Percentiles rank a stretch among this genome's conserved stretches.
phyloP scores from a whole-genome alignment of 2,797 vertebrate genomes.

The Pogonophryne albipinna region DNA sequence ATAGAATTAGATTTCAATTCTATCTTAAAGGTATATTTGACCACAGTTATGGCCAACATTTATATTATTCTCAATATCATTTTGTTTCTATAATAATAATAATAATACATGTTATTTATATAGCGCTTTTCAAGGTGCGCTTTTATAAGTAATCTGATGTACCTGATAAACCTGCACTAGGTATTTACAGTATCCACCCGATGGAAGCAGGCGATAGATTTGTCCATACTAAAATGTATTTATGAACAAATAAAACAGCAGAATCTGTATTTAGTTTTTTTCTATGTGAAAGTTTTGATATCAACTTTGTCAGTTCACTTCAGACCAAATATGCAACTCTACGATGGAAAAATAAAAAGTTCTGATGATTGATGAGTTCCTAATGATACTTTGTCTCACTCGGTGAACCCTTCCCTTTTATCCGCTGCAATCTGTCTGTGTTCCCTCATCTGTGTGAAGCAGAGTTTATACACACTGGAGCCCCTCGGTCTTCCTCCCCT shows the following conservation, averaged over 20 bases:
- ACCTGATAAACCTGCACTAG: too few relatives aligned
- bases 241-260: background rate
- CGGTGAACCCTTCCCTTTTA: background rate
- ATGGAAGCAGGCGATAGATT: background rate
- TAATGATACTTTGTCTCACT: constrained; percentile 13
- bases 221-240: too few relatives aligned
- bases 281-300: background rate
- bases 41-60: background rate
- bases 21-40: background rate
- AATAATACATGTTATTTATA: too few relatives aligned
- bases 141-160: too few relatives aligned
- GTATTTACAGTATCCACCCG: too few relatives aligned
- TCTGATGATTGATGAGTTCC: constrained; percentile 1
- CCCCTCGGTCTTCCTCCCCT: constrained; percentile 6
- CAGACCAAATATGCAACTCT: background rate
- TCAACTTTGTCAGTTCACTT: background rate
- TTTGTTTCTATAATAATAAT: too few relatives aligned
- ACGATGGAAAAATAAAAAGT: background rate
- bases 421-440: background rate
- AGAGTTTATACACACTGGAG: background rate
- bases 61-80: too few relatives aligned
- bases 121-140: too few relatives aligned
- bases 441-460: constrained; percentile 15
- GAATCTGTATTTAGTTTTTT: background rate
- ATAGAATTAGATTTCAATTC: background rate